Evolutionary conservation across 2,797 vertebrate genomes (phyloP).

Genomic region (Liparis tanakae): DNA sequence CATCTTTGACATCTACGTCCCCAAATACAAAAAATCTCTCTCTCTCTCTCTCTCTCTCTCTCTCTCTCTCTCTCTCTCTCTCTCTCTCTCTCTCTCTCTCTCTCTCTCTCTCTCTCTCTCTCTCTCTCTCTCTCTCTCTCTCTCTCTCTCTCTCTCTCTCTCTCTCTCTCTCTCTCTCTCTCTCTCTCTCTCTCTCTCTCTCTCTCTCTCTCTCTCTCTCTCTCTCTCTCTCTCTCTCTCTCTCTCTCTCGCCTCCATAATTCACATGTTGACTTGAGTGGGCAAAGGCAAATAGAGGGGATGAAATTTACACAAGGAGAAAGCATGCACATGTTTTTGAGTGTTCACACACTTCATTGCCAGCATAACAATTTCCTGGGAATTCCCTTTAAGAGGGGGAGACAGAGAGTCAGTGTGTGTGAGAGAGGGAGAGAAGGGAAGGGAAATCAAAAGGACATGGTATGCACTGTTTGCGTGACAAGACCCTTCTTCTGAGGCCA

Average conservation of each 20-base stretch:
- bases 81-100: not conserved
- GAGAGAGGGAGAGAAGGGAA: not conserved
- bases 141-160: not conserved
- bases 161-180: not conserved
- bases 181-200: not conserved
- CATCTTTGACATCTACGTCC: conserved; percentile 1
- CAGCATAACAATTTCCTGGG: conserved; percentile 66
- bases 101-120: not conserved
- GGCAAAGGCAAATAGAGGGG: conserved; percentile 24
- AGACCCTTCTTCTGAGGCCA: conserved; percentile 23
- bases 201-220: not conserved
- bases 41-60: not conserved
- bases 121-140: not conserved
- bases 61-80: not conserved
- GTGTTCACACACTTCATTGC: conserved; percentile 64
- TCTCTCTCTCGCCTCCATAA: not conserved
- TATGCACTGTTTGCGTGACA: conserved; percentile 48
- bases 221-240: not conserved
- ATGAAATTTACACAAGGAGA: conserved; percentile 14
- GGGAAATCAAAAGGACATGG: conserved; percentile 57
- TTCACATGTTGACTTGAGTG: conserved; percentile 33
- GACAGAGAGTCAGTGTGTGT: conserved; percentile 30
- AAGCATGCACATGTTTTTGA: conserved; percentile 39
- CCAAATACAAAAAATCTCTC: not conserved
- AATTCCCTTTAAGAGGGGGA: conserved; percentile 65